These are phyloP conservation scores for Abrostola tripartita DNA, from an alignment of 2,888 invertebrate species.

Conservation along the genomic window DNA sequence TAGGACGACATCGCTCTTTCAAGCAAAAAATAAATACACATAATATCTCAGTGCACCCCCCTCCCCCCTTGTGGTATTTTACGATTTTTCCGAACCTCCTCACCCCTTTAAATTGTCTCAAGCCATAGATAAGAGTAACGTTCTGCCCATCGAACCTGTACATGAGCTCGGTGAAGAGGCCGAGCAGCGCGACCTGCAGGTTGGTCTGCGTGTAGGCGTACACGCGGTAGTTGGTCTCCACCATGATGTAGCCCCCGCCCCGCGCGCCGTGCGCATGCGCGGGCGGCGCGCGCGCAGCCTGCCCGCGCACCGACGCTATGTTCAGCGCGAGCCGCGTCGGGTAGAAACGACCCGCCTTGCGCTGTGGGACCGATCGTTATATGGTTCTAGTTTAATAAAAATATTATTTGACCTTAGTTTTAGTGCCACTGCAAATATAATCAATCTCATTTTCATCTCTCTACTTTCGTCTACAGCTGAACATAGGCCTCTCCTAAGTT, in stretches of 20 bases:
- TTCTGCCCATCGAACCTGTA: conserved; percentile 90
- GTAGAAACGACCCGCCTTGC: conserved; percentile 97
- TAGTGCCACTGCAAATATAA: no score
- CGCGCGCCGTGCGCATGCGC: conserved; percentile 77
- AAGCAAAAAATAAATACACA: no score
- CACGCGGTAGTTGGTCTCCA: conserved; percentile 98
- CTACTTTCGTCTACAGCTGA: no score
- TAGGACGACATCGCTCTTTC: no score
- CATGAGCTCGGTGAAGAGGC: conserved; percentile 96
- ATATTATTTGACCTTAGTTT: no score
- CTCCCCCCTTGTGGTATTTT: no score
- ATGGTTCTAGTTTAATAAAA: no score
- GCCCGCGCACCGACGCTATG: conserved; percentile 89
- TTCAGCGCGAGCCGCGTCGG: conserved; percentile 97
- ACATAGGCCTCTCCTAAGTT: no score
- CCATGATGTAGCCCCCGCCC: conserved; percentile 91
- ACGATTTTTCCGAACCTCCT: no score
- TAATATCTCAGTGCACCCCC: no score
- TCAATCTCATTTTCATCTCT: no score
- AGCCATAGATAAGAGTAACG: background rate
- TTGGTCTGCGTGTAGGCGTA: conserved; percentile 98
- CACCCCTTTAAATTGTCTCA: no score
- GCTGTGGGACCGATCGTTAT: conserved; percentile 87
- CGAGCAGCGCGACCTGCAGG: conserved; percentile 97
- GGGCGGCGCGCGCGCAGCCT: conserved; percentile 73